Base-by-base conservation (phyloP, 2,113 vertebrate species). In the Pygoscelis adeliae region DNA sequence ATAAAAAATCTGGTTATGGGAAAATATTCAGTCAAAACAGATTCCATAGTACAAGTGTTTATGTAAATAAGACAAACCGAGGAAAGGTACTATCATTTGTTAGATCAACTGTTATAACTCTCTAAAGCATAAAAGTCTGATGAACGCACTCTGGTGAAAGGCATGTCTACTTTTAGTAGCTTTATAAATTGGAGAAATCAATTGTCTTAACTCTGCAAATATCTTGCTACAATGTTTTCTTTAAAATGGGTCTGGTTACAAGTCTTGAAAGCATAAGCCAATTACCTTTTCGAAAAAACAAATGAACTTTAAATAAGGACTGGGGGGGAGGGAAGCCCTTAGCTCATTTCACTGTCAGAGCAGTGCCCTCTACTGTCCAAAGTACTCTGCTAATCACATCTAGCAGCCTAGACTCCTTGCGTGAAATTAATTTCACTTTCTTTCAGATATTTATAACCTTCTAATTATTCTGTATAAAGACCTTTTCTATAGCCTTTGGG, bases 321-420 rank as follows among this genome's bases (percentile, higher is more conserved):
- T 13, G 16, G 10, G 2, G 10, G 8, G 16, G 13, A 15, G 42
- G 44, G 2, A 36, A 73, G 5, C 3, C 19, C 10, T 14, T n/a
- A 49, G 6, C 6, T 56, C 13, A 25, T 71, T 66, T 76, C 21
- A 11, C n/a, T 36, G 5, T 50, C 34, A 55, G 10, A 71, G 21
- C 14, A 50, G 23, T 2, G 6, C n/a, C 21, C 8, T 78, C 18
- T 61, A 6, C n/a, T 65, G 38, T 55, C 40, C 29, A 46, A 59
- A 73, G 36, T 34, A 47, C 19, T 32, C 26, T 52, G 21, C 9
- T 66, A 61, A 42, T 70, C 65, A 18, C 3, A 3, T 34, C 65
- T 89, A n/a, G 9, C 7, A 44, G 30, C 8, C 36, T 49, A 67
- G 36, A 38, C 19, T 32, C 12, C 65, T 44, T 26, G 5, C 65